Evolutionary conservation across 2,888 invertebrate species (phyloP), one percentile per base, ranked within the genome.

Genomic region (Rotaria socialis): DNA sequence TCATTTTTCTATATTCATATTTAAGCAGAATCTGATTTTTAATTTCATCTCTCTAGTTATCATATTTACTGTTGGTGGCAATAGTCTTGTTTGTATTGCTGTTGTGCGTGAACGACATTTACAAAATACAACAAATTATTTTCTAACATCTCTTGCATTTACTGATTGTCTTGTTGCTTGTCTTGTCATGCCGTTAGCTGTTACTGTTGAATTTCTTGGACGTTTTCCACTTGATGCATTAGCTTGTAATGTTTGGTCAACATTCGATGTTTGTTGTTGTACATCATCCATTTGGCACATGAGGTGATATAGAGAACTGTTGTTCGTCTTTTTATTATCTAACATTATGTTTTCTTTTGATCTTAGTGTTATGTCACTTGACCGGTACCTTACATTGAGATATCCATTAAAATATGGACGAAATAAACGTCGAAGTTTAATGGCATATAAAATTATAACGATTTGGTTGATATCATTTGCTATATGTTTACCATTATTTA

Each of bases 121-220:
- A 88, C 96, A 97, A 92, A 97, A 96, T 92, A 95, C 96, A 88
- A 97, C 97, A 88, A 97, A 97, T 92, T 96, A 96, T 92, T 97
- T 97, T 91, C 93, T 97, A 88, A 93, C 96, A 89, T 96, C 96
- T 41, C 92, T 97, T 90, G 96, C 96, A 84, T 94, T 96, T 86
- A 96, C 97, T 86, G 97, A 97, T 92, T 93, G 97, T 87, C 93
- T 97, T 88, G 96, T 97, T 90, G 96, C 96, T 90, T 92, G 96
- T 88, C 94, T 96, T 90, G 97, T 97, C 87, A 97, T 97, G 97
- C 97, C 97, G 8, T 93, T 96, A 91, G 96, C 96, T 87, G 96
- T 97, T 58, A 94, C 96, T 89, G 95, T 95, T 52, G 96, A 96
- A 90, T 95, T 97, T 92, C 93, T 96, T 90, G 96, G 96, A 96